Conservation (phyloP, 2,888 invertebrate genomes). For the Rhamnusium bicolor region DNA sequence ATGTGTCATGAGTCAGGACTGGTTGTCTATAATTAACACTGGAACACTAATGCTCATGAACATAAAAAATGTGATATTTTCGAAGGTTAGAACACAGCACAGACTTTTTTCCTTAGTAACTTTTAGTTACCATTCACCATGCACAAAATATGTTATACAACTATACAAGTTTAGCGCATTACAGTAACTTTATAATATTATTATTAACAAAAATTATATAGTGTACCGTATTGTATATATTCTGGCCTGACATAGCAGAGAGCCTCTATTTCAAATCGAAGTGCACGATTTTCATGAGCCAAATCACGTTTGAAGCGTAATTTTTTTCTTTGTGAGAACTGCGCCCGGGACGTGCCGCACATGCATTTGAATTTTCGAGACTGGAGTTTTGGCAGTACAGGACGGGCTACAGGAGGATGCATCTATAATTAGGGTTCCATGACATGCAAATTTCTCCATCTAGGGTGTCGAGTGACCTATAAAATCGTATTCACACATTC, state of each 20-base stretch:
- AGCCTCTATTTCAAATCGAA: not conserved
- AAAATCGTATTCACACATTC: not conserved
- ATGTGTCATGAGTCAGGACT: too few species aligned
- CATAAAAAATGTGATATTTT: too few species aligned
- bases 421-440: constrained; percentile 5
- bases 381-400: constrained; percentile 10
- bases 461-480: constrained; percentile 6
- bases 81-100: too few species aligned
- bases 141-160: too few species aligned
- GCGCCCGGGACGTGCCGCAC: constrained; percentile 33
- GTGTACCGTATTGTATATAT: not conserved
- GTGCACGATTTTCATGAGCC: constrained; percentile 29
- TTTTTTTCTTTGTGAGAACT: constrained; percentile 26
- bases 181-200: too few species aligned
- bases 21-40: too few species aligned
- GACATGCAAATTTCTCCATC: constrained; percentile 13
- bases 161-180: too few species aligned
- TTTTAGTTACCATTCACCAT: too few species aligned
- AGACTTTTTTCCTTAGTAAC: too few species aligned
- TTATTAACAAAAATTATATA: too few species aligned
- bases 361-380: constrained; percentile 17
- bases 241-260: constrained; percentile 1
- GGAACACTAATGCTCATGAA: too few species aligned
- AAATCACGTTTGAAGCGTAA: constrained; percentile 34
- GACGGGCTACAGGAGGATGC: not conserved